phyloP scores from a whole-genome alignment of 2,888 invertebrate species.

The Polylopha cassiicola region DNA sequence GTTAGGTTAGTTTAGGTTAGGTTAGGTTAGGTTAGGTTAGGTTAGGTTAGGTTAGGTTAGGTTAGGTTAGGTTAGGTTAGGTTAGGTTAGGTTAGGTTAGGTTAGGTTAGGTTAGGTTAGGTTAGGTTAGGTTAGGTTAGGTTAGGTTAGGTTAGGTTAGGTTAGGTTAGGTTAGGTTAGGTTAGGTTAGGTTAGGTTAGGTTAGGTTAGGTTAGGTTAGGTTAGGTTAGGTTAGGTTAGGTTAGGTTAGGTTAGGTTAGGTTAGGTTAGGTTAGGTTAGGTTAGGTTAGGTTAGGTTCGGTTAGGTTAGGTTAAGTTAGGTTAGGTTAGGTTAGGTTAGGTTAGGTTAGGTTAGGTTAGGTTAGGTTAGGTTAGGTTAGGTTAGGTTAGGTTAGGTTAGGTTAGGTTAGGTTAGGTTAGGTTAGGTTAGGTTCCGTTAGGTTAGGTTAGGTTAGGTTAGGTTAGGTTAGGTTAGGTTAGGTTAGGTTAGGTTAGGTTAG shows the following conservation, averaged over 20 bases:
- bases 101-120: slow-evolving; percentile 1
- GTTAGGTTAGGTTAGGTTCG: slow-evolving; percentile 2
- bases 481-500: slow-evolving; percentile 9
- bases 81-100: slow-evolving; percentile 10
- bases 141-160: slow-evolving; percentile 6
- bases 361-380: slow-evolving; percentile 8
- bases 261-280: neutral
- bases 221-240: slow-evolving; percentile 3
- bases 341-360: slow-evolving; percentile 5
- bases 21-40: slow-evolving; percentile 2
- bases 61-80: slow-evolving; percentile 17
- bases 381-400: slow-evolving; percentile 16
- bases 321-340: slow-evolving; percentile 4
- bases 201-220: slow-evolving; percentile 1
- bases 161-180: slow-evolving; percentile 4
- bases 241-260: slow-evolving; percentile 2
- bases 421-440: slow-evolving; percentile 14
- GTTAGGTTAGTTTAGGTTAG: slow-evolving; percentile 16
- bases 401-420: slow-evolving; percentile 18
- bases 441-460: slow-evolving; percentile 8
- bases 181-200: slow-evolving; percentile 7
- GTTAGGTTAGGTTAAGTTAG: slow-evolving; percentile 1
- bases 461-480: slow-evolving; percentile 9
- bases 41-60: slow-evolving; percentile 2
- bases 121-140: slow-evolving; percentile 8